A percentile compares a stretch with the other conserved stretches of the same genome.
Conservation (phyloP, 2,113 vertebrate species). For the Phaethornis superciliosus region DNA sequence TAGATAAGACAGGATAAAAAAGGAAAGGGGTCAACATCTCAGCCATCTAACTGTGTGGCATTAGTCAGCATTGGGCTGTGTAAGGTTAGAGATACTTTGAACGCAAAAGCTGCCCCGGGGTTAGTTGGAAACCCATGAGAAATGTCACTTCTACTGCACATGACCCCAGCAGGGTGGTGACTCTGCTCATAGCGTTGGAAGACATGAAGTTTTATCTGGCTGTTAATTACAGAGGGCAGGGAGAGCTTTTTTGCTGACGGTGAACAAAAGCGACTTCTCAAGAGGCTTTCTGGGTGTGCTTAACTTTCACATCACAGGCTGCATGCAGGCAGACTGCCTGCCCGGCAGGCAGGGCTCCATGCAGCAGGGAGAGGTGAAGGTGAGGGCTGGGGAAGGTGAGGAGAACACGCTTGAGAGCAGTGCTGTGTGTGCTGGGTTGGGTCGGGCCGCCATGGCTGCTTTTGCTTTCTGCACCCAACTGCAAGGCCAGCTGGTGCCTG, state of each 20-base stretch:
- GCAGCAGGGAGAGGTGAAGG: rapidly evolving
- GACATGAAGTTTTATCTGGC: background rate
- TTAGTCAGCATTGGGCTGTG: rapidly evolving
- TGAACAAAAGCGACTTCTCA: background rate
- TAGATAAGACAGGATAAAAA: background rate
- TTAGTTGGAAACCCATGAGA: background rate
- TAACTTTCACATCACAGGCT: background rate
- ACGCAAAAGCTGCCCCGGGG: background rate
- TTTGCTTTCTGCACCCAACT: background rate
- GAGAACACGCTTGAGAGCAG: background rate
- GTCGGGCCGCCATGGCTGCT: rapidly evolving
- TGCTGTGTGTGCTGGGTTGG: background rate
- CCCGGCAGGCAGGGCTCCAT: rapidly evolving
- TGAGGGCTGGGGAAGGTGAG: rapidly evolving
- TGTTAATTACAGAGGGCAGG: background rate
- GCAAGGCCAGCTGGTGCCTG: background rate
- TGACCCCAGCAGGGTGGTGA: background rate
- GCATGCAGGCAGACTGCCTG: background rate
- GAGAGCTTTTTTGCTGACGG: background rate
- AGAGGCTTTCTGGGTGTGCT: rapidly evolving
- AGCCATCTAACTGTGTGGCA: rapidly evolving
- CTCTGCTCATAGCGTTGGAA: rapidly evolving
- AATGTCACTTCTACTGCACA: background rate
- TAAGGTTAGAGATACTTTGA: background rate
- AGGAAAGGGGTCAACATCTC: background rate